phyloP scores from a whole-genome alignment of 2,113 vertebrate species.

The Dicrurus megarhynchus region DNA sequence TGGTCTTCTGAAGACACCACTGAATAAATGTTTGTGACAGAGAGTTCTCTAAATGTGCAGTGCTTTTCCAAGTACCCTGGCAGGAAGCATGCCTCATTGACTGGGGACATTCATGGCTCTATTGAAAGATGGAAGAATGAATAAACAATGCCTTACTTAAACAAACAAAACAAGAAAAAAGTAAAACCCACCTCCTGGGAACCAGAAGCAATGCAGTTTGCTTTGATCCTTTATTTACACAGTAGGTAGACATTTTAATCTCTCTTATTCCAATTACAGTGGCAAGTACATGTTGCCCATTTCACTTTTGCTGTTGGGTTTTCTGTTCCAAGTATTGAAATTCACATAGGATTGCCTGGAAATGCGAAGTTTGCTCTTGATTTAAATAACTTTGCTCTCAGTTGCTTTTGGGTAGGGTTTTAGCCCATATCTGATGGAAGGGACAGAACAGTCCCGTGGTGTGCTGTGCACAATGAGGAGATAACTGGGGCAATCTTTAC shows the following conservation, averaged over 20 bases:
- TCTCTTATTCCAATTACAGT: not conserved
- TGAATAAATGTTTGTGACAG: not conserved
- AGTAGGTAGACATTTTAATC: not conserved
- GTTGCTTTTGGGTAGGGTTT: not conserved
- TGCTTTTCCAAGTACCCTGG: not conserved
- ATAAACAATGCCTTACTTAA: not conserved
- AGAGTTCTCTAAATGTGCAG: not conserved
- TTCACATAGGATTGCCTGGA: not conserved
- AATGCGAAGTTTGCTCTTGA: not conserved
- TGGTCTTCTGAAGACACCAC: not conserved
- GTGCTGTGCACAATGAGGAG: not conserved
- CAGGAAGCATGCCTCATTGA: slow-evolving; percentile 6
- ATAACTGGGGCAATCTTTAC: not conserved
- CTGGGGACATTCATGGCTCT: not conserved
- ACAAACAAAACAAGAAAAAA: not conserved
- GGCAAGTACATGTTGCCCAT: not conserved
- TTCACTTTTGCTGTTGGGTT: not conserved
- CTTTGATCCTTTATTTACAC: slow-evolving; percentile 5
- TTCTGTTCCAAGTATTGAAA: not conserved
- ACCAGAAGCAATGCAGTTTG: not conserved
- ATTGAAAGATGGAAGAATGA: not conserved
- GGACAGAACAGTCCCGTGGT: not conserved
- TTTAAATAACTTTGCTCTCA: not conserved
- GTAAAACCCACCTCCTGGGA: not conserved
- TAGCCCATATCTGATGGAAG: not conserved